These are phyloP conservation scores for Tiliacea citrago DNA, from an alignment of 2,888 invertebrate species.

Conservation along the genomic window DNA sequence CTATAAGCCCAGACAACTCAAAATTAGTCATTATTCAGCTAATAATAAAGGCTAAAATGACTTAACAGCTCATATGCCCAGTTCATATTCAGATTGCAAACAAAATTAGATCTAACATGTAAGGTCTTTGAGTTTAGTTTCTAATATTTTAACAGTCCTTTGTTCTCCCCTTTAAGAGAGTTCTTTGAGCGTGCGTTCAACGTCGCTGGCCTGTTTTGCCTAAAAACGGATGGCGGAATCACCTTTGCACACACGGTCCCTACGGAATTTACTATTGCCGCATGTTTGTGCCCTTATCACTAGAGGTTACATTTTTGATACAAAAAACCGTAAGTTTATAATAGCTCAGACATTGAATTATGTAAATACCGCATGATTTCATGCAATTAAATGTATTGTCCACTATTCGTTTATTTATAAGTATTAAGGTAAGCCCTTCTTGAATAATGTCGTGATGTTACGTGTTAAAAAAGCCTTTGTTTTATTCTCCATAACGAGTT, in stretches of 20 bases:
- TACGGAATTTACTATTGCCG: slow-evolving; percentile 63
- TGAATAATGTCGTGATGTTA: no score
- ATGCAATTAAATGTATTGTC: not conserved
- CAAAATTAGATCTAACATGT: slow-evolving; percentile 61
- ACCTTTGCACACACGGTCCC: slow-evolving; percentile 63
- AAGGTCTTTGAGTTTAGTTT: slow-evolving; percentile 57
- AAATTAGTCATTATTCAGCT: slow-evolving; percentile 43
- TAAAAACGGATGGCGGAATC: slow-evolving; percentile 83
- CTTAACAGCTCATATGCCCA: slow-evolving; percentile 20
- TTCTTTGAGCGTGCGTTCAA: slow-evolving; percentile 67
- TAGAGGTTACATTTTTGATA: slow-evolving; percentile 35
- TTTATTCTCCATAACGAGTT: no score
- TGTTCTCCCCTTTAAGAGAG: slow-evolving; percentile 64
- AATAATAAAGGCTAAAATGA: slow-evolving; percentile 52
- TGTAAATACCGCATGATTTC: not conserved
- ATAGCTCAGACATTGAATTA: not conserved
- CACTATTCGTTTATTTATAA: not conserved
- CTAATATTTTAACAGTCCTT: slow-evolving; percentile 62
- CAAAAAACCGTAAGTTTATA: not conserved
- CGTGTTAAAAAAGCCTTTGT: no score
- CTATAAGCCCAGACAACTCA: slow-evolving; percentile 1
- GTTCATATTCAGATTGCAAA: slow-evolving; percentile 32
- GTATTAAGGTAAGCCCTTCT: not conserved
- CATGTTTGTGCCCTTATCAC: slow-evolving; percentile 60
- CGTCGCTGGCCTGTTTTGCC: slow-evolving; percentile 78